These are phyloP conservation scores for Lindbergichthys nudifrons DNA, from an alignment of 2,797 vertebrate genomes.

Conservation along the genomic window DNA sequence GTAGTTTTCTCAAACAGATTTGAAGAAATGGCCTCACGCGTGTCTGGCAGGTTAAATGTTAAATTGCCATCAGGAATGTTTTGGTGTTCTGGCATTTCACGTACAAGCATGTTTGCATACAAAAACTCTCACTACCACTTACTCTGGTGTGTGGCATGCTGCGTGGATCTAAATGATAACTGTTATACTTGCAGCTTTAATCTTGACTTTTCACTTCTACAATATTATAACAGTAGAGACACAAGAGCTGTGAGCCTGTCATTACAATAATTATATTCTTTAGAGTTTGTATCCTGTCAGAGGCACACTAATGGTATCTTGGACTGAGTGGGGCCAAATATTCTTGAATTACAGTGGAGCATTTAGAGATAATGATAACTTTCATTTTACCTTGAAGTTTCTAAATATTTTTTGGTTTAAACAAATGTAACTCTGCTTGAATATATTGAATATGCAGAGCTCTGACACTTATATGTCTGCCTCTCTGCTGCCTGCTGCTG, in stretches of 20 bases:
- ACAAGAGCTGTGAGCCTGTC: conserved; percentile 20
- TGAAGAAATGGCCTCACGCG: not conserved
- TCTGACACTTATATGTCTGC: conserved; percentile 7
- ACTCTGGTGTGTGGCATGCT: conserved; percentile 14
- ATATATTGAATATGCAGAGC: not conserved
- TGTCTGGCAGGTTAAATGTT: not conserved
- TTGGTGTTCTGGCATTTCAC: not conserved
- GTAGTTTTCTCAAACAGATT: not conserved
- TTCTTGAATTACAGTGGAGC: not conserved
- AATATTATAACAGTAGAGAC: conserved; percentile 18
- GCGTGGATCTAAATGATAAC: conserved; percentile 11
- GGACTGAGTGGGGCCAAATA: conserved; percentile 5
- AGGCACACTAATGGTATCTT: conserved; percentile 14
- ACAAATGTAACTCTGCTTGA: not conserved
- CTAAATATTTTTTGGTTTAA: not conserved
- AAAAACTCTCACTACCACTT: conserved; percentile 23
- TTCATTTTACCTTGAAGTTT: not conserved
- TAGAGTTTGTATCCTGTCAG: conserved; percentile 3
- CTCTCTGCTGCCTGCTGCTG: conserved; percentile 24
- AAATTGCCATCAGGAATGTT: not conserved
- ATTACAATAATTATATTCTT: conserved; percentile 45
- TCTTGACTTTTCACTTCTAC: conserved; percentile 10
- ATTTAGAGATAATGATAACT: not conserved
- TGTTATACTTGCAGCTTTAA: conserved; percentile 15
- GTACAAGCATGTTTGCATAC: not conserved